Conservation (phyloP, 2,888 invertebrate genomes). For the Synergus itoensis region DNA sequence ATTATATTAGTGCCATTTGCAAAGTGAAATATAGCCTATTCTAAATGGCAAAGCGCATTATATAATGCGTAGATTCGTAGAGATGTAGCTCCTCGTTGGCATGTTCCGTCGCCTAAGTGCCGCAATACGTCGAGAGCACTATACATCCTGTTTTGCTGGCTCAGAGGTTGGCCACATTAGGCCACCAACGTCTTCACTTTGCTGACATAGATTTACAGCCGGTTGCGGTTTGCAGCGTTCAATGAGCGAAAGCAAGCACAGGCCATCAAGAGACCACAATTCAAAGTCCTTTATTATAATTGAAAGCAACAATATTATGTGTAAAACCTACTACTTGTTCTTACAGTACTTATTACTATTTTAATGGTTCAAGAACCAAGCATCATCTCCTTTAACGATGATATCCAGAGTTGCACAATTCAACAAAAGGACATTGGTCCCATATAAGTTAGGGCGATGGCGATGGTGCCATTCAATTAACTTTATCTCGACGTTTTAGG, state of each 20-base stretch:
- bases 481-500: conserved; percentile 67
- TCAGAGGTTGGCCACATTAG: conserved; percentile 31
- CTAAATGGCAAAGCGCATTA: conserved; percentile 27
- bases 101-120: conserved; percentile 11
- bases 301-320: neutral
- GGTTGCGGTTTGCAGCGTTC: neutral
- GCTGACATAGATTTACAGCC: conserved; percentile 14
- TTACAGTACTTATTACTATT: no score
- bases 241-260: neutral
- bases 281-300: neutral
- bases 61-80: neutral
- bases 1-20: neutral
- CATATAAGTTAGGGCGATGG: conserved; percentile 48
- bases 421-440: neutral
- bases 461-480: conserved; percentile 69
- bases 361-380: no score
- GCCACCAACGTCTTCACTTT: conserved; percentile 22
- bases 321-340: no score
- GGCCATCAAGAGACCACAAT: neutral
- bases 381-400: neutral
- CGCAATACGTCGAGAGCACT: conserved; percentile 1
- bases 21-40: conserved; percentile 17
- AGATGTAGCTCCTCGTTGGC: neutral
- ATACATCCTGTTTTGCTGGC: conserved; percentile 18
- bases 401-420: neutral